Conservation (phyloP, 92 coral and sea anemone species). For the Bergia sp. region DNA sequence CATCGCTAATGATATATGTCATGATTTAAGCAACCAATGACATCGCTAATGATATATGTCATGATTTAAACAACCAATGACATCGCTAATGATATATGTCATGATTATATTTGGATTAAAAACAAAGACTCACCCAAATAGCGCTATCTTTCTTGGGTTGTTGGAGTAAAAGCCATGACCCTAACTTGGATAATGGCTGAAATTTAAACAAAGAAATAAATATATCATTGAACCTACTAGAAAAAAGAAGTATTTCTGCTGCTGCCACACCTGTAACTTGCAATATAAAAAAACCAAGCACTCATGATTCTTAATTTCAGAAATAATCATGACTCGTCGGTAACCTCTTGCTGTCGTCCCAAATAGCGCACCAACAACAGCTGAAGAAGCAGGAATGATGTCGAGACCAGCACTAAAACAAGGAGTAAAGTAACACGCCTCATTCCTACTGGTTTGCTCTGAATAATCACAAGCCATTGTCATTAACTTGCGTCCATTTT, state of each 20-base stretch:
- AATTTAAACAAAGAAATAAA: neutral
- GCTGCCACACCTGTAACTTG: neutral
- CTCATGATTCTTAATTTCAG: neutral
- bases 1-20: neutral
- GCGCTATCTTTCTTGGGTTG: slow-evolving; percentile 13
- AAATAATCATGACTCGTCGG: neutral
- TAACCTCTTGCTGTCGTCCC: slow-evolving; percentile 8
- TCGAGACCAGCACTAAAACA: slow-evolving; percentile 19
- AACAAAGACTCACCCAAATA: slow-evolving; percentile 17
- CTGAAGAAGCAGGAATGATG: slow-evolving; percentile 37
- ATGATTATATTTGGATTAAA: neutral
- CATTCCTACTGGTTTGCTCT: slow-evolving; percentile 6
- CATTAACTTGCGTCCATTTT: neutral
- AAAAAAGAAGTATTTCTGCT: neutral
- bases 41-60: neutral
- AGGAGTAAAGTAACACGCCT: slow-evolving; percentile 29
- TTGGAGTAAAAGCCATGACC: slow-evolving; percentile 17
- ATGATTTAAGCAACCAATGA: neutral
- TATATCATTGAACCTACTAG: neutral
- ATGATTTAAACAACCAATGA: neutral
- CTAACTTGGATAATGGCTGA: slow-evolving; percentile 18
- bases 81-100: neutral
- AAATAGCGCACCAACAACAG: slow-evolving; percentile 1
- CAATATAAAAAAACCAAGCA: no score
- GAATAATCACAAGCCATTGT: neutral